Conservation (phyloP, 2,113 vertebrate genomes). For the Nettapus auritus region DNA sequence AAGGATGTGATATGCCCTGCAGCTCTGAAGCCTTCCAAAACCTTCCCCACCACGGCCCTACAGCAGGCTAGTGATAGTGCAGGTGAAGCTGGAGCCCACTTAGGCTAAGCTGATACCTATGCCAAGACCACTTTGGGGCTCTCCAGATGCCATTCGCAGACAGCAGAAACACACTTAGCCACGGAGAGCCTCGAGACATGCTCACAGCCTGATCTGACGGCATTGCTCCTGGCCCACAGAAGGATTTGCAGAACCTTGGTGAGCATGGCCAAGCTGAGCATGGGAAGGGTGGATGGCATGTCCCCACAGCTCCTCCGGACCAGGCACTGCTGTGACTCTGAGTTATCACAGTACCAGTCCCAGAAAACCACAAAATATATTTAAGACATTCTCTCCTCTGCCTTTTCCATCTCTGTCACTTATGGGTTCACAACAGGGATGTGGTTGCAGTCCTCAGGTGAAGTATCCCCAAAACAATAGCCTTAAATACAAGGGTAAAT, state of each 20-base stretch:
- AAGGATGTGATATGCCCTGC: rapidly evolving
- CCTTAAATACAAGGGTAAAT: background rate
- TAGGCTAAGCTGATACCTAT: background rate
- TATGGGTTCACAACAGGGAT: background rate
- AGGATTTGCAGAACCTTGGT: slow-evolving; percentile 13
- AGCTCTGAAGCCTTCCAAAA: background rate
- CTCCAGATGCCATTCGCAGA: background rate
- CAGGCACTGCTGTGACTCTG: background rate
- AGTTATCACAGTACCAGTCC: background rate
- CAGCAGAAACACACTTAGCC: background rate
- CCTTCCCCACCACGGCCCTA: background rate
- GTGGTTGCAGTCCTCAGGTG: background rate
- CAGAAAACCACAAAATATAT: background rate
- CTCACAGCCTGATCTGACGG: background rate
- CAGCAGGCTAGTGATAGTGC: background rate
- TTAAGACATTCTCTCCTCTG: background rate
- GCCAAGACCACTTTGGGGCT: background rate
- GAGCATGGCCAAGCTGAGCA: background rate
- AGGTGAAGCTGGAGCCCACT: background rate
- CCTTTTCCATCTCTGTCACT: background rate
- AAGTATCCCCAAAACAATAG: background rate
- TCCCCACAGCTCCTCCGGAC: background rate
- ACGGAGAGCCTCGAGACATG: background rate
- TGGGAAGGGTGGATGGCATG: background rate
- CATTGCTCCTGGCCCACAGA: background rate